A percentile compares a stretch with the other conserved stretches of the same genome.
Evolutionary conservation across 2,888 invertebrate species (phyloP).

Genomic region (Chalcis sispes): DNA sequence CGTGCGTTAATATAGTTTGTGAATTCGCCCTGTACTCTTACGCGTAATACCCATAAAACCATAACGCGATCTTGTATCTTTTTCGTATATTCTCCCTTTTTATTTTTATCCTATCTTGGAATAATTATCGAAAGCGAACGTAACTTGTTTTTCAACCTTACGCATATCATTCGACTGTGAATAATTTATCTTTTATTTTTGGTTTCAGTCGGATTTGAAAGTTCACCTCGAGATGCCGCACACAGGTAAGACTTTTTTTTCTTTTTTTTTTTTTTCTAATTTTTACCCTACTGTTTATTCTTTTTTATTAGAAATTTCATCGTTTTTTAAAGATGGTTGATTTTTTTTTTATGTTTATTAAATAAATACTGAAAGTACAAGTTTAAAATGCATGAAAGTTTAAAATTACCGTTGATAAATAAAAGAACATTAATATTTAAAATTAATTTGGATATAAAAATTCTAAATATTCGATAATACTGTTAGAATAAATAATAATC

Average conservation of each 20-base stretch:
- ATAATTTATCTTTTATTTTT: constrained; percentile 51
- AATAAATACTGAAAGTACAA: too few relatives aligned
- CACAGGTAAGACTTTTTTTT: constrained; percentile 66
- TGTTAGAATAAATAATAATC: not conserved
- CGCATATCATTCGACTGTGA: not conserved
- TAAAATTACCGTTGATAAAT: too few relatives aligned
- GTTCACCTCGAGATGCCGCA: constrained; percentile 68
- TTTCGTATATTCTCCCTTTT: not conserved
- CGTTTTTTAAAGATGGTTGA: too few relatives aligned
- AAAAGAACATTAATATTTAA: too few relatives aligned
- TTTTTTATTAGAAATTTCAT: too few relatives aligned
- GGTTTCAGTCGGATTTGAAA: constrained; percentile 65
- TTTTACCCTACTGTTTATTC: too few relatives aligned
- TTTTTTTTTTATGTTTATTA: too few relatives aligned
- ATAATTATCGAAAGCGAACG: not conserved
- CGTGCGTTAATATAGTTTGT: not conserved
- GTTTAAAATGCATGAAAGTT: too few relatives aligned
- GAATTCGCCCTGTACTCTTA: not conserved
- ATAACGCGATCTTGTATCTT: constrained; percentile 54
- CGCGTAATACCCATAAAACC: constrained; percentile 31
- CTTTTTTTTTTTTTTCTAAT: not conserved
- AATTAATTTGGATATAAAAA: too few relatives aligned
- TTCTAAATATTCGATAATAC: too few relatives aligned
- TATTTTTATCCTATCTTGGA: not conserved
- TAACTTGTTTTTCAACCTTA: not conserved